A percentile compares a stretch with the other conserved stretches of the same genome.
These are phyloP conservation scores for Oxycera nigricornis DNA, from an alignment of 2,888 invertebrate species.

Conservation along the genomic window DNA sequence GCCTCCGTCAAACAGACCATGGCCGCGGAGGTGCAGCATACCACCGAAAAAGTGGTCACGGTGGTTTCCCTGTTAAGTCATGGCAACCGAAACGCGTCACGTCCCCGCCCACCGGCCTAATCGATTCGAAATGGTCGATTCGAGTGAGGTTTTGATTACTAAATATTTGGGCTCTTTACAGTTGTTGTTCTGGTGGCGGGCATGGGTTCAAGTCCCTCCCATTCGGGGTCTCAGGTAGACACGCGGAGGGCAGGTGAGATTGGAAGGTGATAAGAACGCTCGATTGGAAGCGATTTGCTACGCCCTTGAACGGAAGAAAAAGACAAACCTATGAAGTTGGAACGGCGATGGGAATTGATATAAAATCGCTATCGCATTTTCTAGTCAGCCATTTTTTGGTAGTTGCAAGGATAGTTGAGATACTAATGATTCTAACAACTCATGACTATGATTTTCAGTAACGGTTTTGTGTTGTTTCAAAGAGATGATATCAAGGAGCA, in stretches of 20 bases:
- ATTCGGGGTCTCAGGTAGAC: neutral
- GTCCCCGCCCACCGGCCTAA: constrained; percentile 15
- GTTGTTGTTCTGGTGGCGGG: neutral
- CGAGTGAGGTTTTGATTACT: constrained; percentile 37
- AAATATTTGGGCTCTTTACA: constrained; percentile 36
- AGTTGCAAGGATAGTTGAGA: too few species aligned
- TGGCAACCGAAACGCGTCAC: constrained; percentile 28
- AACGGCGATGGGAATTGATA: too few species aligned
- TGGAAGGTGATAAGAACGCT: constrained; percentile 14
- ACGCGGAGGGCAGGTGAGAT: constrained; percentile 18
- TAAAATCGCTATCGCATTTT: too few species aligned
- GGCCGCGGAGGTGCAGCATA: neutral
- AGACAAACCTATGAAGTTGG: too few species aligned
- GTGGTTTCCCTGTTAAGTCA: constrained; percentile 27
- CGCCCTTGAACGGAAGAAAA: neutral
- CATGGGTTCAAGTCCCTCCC: constrained; percentile 12
- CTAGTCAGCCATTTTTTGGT: too few species aligned
- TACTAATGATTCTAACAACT: too few species aligned
- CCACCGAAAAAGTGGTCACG: constrained; percentile 27
- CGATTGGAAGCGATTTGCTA: neutral
- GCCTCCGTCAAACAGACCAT: neutral
- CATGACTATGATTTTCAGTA: too few species aligned
- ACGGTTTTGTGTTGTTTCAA: too few species aligned
- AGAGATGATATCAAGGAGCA: too few species aligned
- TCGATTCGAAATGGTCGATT: constrained; percentile 35